These are phyloP conservation scores for Tricholaema leucomelas DNA, from an alignment of 2,113 vertebrate species.

Conservation along the genomic window DNA sequence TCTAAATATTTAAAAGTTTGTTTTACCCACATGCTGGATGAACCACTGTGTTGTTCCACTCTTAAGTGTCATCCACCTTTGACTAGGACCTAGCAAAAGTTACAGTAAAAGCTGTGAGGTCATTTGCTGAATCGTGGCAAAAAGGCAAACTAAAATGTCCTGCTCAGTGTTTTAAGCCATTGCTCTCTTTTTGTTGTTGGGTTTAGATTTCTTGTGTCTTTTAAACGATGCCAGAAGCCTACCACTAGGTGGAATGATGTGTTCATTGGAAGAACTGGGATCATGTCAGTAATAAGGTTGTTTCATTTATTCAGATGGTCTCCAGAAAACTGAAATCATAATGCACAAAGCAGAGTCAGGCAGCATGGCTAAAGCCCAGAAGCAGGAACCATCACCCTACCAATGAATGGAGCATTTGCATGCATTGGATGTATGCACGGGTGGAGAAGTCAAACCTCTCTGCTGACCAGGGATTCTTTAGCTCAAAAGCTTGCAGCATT, in stretches of 20 bases:
- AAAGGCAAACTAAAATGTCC: background rate
- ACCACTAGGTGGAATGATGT: background rate
- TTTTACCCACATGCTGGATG: background rate
- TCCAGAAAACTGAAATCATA: background rate
- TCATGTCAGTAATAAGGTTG: background rate
- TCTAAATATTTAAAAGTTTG: background rate
- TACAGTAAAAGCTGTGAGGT: constrained; percentile 24
- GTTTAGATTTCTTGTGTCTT: background rate
- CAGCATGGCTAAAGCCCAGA: too few relatives aligned
- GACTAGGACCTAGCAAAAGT: background rate
- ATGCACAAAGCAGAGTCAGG: background rate
- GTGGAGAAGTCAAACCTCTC: background rate
- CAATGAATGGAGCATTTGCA: background rate
- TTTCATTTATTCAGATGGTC: background rate
- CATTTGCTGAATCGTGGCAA: background rate
- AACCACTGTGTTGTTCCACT: background rate
- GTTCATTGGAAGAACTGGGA: background rate
- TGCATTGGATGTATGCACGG: background rate
- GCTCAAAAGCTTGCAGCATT: background rate
- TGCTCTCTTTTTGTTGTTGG: background rate
- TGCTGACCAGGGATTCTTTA: background rate
- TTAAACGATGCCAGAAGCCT: constrained; percentile 14
- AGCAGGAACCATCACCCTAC: background rate
- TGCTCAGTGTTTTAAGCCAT: constrained; percentile 1
- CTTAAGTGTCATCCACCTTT: constrained; percentile 17